A percentile compares a stretch with the other conserved stretches of the same genome.
phyloP scores from a whole-genome alignment of 2,888 invertebrate genomes.

The Ophonus ardosiacus region DNA sequence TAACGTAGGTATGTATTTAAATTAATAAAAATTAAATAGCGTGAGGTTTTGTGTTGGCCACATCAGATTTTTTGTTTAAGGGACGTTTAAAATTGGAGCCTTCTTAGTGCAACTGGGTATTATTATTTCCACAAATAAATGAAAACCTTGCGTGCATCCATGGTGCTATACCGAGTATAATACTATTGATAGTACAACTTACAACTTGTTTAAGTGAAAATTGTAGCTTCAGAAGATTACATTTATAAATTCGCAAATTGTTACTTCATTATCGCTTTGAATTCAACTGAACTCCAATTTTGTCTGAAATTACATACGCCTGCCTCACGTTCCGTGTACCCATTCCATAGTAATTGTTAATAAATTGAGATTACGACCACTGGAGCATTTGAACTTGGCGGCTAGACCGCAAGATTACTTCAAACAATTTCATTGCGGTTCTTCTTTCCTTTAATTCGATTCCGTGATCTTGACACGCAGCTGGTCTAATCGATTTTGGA shows the following conservation, averaged over 20 bases:
- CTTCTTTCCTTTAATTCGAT: not conserved
- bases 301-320: not conserved
- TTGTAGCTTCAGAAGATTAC: not conserved
- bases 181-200: too few species aligned
- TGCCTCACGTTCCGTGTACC: not conserved
- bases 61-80: too few species aligned
- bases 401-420: not conserved
- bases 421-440: not conserved
- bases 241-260: not conserved
- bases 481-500: constrained; percentile 25
- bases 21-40: too few species aligned
- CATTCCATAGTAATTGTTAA: constrained; percentile 12
- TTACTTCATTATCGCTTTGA: constrained; percentile 23
- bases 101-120: too few species aligned
- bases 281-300: constrained; percentile 9
- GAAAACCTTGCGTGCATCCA: too few species aligned
- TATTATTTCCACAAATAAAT: too few species aligned
- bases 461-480: constrained; percentile 27
- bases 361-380: constrained; percentile 15
- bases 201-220: too few species aligned
- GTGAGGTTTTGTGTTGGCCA: too few species aligned
- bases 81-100: too few species aligned
- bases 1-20: too few species aligned
- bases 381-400: not conserved
- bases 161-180: too few species aligned